Evolutionary conservation across 1,140 invertebrate genomes (phyloP).

Genomic region (Mesaphorura yosii): DNA sequence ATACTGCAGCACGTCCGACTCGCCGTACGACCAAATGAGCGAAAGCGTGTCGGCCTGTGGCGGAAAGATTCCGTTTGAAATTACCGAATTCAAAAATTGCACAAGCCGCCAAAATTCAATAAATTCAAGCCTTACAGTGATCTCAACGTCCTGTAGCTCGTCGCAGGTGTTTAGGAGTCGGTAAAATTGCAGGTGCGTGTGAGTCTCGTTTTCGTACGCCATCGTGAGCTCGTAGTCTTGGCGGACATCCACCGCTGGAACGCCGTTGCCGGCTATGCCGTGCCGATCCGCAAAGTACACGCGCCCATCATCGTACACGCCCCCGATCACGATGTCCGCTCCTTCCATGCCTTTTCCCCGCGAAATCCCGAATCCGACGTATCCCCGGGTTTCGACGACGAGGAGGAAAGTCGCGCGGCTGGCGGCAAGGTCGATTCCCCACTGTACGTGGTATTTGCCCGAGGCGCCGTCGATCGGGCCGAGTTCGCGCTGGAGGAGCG

Average conservation of each 20-base stretch:
- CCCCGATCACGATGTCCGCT: no score
- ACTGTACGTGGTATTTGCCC: no score
- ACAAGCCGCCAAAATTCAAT: not conserved
- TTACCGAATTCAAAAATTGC: not conserved
- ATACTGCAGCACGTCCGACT: not conserved
- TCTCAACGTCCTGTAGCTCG: conserved; percentile 17
- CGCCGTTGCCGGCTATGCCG: conserved; percentile 47
- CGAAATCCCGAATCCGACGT: no score
- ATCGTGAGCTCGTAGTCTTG: conserved; percentile 59
- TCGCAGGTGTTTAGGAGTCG: conserved; percentile 62
- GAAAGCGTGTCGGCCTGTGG: not conserved
- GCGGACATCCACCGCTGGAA: conserved; percentile 55
- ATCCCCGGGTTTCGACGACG: no score
- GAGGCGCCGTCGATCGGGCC: no score
- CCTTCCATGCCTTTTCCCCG: no score
- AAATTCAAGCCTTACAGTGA: conserved; percentile 44
- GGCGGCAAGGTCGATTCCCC: no score
- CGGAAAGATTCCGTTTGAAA: not conserved
- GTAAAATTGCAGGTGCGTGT: conserved; percentile 60
- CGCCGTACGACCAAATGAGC: not conserved
- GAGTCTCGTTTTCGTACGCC: conserved; percentile 62
- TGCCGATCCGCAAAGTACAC: conserved; percentile 37
- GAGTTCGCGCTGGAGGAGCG: no score
- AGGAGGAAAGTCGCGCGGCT: no score
- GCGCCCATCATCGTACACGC: no score